These are phyloP conservation scores for Lacerta agilis DNA, from an alignment of 2,797 vertebrate genomes.

Conservation along the genomic window DNA sequence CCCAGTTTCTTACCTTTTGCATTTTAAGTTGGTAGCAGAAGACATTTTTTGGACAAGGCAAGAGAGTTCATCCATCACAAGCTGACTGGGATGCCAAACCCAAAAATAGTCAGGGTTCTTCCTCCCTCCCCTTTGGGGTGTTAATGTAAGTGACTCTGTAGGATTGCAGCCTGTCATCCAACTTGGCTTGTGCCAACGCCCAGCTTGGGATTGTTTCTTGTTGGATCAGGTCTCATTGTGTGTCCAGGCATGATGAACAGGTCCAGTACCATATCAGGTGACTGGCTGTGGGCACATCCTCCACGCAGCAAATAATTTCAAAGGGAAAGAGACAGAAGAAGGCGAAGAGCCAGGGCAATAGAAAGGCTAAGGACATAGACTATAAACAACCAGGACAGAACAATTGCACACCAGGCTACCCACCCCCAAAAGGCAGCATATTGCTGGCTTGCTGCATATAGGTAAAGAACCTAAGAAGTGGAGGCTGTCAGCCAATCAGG, in stretches of 20 bases:
- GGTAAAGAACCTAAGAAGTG: not conserved
- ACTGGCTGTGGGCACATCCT: not conserved
- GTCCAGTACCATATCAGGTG: not conserved
- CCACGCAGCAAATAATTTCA: not conserved
- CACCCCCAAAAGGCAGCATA: not conserved
- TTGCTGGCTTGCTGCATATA: not conserved
- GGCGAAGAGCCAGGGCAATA: not conserved
- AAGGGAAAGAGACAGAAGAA: not conserved
- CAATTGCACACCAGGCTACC: too few species aligned
- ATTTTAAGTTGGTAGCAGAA: not conserved
- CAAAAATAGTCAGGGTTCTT: not conserved
- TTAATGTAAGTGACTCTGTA: not conserved
- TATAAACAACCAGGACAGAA: not conserved
- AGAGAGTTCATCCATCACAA: not conserved
- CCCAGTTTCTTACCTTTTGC: not conserved
- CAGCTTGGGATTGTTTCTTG: not conserved
- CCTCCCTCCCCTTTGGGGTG: not conserved
- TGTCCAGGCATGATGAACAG: not conserved
- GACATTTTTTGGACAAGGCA: not conserved
- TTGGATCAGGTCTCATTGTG: not conserved
- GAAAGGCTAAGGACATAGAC: not conserved
- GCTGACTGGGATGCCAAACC: not conserved
- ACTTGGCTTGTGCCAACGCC: not conserved
- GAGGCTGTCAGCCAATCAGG: not conserved
- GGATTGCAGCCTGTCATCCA: not conserved